phyloP scores from a whole-genome alignment of 2,888 invertebrate genomes.

The Periphyllus acericola region DNA sequence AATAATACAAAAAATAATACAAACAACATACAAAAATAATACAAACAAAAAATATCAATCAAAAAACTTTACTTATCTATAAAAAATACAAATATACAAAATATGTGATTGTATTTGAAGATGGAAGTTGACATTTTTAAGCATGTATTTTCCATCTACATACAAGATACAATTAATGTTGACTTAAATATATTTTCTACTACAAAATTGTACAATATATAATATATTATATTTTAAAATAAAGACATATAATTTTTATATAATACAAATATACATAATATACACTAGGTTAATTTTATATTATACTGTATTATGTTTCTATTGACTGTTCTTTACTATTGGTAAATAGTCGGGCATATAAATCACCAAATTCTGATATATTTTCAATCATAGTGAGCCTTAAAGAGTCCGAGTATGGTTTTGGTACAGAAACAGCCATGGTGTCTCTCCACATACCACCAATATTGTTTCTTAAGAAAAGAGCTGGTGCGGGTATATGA shows the following conservation, averaged over 20 bases:
- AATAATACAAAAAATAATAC: no score
- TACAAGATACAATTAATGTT: not conserved
- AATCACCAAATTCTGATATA: conserved; percentile 78
- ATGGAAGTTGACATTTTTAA: not conserved
- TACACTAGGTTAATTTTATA: not conserved
- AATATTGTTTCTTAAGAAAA: conserved; percentile 75
- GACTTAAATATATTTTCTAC: not conserved
- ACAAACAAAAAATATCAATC: not conserved
- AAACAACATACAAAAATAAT: no score
- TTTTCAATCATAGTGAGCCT: conserved; percentile 83
- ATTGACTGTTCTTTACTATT: conserved; percentile 38
- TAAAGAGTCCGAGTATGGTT: conserved; percentile 82
- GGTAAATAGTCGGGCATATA: conserved; percentile 80
- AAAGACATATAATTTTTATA: not conserved
- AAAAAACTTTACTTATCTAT: no score
- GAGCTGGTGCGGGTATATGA: conserved; percentile 85
- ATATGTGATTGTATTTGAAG: no score
- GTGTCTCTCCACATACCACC: conserved; percentile 78
- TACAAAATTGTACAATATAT: not conserved
- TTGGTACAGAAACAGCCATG: conserved; percentile 75
- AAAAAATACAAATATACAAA: not conserved
- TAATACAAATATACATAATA: conserved; percentile 29
- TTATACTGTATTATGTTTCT: conserved; percentile 4
- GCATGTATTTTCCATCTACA: not conserved
- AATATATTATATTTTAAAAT: not conserved